Evolutionary conservation across 2,888 invertebrate genomes (phyloP).

Genomic region (Lasioglossum leucozonium): DNA sequence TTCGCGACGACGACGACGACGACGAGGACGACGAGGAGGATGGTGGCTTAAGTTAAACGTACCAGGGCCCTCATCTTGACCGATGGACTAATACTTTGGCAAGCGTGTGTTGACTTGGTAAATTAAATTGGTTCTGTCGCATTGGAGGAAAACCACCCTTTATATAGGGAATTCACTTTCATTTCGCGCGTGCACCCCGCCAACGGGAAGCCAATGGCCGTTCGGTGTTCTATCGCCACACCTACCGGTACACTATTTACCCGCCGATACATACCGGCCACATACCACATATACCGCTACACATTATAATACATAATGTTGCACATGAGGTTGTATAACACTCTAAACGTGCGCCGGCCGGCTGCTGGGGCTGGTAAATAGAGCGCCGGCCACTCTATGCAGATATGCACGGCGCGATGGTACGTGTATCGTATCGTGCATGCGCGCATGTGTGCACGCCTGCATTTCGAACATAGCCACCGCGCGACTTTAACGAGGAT

Average conservation of each 20-base stretch:
- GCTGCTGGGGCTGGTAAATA: slow-evolving; percentile 65
- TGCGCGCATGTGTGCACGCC: background rate
- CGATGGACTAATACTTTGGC: slow-evolving; percentile 70
- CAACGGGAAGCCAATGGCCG: slow-evolving; percentile 77
- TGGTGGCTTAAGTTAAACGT: slow-evolving; percentile 76
- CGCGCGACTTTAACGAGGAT: slow-evolving; percentile 54
- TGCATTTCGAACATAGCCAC: slow-evolving; percentile 1
- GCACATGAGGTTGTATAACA: slow-evolving; percentile 79
- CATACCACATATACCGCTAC: slow-evolving; percentile 63
- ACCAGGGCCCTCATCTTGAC: slow-evolving; percentile 82
- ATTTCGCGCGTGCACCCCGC: slow-evolving; percentile 81
- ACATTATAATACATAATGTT: slow-evolving; percentile 80
- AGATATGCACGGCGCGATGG: slow-evolving; percentile 43
- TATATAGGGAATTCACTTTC: slow-evolving; percentile 85
- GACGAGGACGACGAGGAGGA: background rate
- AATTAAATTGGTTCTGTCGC: slow-evolving; percentile 79
- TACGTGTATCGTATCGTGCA: no score
- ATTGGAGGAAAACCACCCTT: slow-evolving; percentile 82
- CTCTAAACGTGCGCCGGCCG: slow-evolving; percentile 70
- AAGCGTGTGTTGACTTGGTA: slow-evolving; percentile 66
- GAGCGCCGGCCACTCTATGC: slow-evolving; percentile 70
- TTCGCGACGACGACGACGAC: background rate
- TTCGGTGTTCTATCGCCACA: slow-evolving; percentile 80
- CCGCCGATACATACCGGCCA: slow-evolving; percentile 53
- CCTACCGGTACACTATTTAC: slow-evolving; percentile 80